These are phyloP conservation scores for Stictonetta naevosa DNA, from an alignment of 2,113 vertebrate species.

Conservation along the genomic window DNA sequence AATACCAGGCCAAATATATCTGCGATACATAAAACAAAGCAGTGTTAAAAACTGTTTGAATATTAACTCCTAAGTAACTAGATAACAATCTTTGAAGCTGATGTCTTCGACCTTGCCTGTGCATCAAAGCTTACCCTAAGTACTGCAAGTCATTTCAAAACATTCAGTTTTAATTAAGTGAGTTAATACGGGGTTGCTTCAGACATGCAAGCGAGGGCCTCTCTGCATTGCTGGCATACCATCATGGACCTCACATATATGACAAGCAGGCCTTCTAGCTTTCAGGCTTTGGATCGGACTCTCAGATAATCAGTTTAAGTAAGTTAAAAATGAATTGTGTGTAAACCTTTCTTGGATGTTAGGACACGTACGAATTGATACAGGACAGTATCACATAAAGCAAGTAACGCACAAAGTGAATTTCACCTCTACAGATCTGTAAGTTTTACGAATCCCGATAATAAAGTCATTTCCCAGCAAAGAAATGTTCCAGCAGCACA, in stretches of 20 bases:
- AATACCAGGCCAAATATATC: not conserved
- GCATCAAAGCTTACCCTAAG: not conserved
- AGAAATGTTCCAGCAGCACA: not conserved
- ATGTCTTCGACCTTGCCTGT: not conserved
- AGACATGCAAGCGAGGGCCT: not conserved
- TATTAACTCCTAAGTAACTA: not conserved
- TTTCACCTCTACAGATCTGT: not conserved
- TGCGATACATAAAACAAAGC: not conserved
- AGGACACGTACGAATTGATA: rapidly evolving
- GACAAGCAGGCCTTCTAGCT: not conserved
- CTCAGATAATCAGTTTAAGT: not conserved
- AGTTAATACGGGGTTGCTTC: not conserved
- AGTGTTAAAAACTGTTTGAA: not conserved
- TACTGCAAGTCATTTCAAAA: not conserved
- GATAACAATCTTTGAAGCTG: not conserved
- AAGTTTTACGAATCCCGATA: not conserved
- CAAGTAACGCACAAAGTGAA: not conserved
- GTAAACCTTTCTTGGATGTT: not conserved
- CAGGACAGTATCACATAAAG: not conserved
- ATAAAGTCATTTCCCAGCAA: not conserved
- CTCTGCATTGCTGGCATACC: not conserved
- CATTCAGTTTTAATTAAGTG: not conserved
- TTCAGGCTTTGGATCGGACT: not conserved
- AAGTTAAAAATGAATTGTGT: not conserved
- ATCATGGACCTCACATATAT: not conserved